Evolutionary conservation across 64 coral and sea anemone genomes (phyloP).

Genomic region (Porites lutea): DNA sequence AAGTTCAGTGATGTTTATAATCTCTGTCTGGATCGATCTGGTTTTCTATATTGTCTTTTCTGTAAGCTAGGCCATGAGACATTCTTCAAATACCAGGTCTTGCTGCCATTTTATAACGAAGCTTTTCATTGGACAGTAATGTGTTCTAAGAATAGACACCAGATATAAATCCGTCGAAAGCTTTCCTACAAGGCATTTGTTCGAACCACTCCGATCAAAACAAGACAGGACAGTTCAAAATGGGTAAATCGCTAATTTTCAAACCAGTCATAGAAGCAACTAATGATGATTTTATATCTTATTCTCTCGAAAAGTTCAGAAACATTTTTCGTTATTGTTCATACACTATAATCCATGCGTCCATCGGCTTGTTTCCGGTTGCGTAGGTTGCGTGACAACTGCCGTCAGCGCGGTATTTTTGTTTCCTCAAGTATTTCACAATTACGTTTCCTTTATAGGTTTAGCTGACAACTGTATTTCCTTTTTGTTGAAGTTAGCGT

Average conservation of each 20-base stretch:
- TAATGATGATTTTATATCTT: background rate
- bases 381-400: slow-evolving; percentile 38
- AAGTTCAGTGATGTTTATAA: background rate
- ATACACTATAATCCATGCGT: background rate
- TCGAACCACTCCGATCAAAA: background rate
- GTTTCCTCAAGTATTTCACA: background rate
- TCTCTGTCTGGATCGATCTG: background rate
- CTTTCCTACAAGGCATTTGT: background rate
- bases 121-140: slow-evolving; percentile 22
- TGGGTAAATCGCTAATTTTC: too few relatives aligned
- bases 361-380: slow-evolving; percentile 11
- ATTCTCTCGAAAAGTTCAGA: background rate
- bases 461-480: too few relatives aligned
- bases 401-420: background rate
- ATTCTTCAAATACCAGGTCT: slow-evolving; percentile 17
- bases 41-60: background rate
- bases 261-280: too few relatives aligned
- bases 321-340: background rate
- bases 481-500: too few relatives aligned
- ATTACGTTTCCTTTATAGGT: too few relatives aligned
- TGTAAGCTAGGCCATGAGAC: background rate
- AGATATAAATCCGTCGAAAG: slow-evolving; percentile 21
- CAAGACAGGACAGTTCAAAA: background rate
- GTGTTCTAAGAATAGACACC: slow-evolving; percentile 18
- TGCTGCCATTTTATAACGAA: slow-evolving; percentile 17